Evolutionary conservation across 1,140 invertebrate genomes (phyloP).

Genomic region (Brachionus sp.): DNA sequence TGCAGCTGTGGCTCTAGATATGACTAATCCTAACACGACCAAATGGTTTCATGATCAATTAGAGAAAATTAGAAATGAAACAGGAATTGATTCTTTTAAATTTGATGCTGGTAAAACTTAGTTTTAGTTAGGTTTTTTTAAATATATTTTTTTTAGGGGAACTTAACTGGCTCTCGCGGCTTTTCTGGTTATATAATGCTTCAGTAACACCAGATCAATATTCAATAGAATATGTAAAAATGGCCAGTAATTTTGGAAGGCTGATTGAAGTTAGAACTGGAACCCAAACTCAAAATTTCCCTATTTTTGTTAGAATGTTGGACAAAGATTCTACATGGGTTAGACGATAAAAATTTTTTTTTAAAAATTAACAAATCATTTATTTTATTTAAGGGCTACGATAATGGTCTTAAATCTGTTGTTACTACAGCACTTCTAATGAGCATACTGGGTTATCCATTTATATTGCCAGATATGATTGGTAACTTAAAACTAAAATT

Average conservation of each 20-base stretch:
- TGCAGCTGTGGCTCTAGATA: conserved; percentile 22
- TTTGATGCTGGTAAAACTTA: conserved; percentile 74
- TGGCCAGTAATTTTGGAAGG: conserved; percentile 13
- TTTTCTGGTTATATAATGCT: conserved; percentile 28
- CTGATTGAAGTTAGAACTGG: conserved; percentile 71
- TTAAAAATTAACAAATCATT: too few species aligned
- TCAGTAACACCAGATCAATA: conserved; percentile 27
- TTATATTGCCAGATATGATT: conserved; percentile 84
- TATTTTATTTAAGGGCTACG: conserved; percentile 57
- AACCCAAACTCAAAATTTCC: conserved; percentile 71
- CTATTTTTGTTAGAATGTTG: conserved; percentile 79
- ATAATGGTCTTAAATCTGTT: conserved; percentile 78
- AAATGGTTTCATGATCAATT: conserved; percentile 8
- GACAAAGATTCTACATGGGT: conserved; percentile 78
- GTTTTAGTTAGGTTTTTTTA: not conserved
- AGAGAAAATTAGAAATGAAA: not conserved
- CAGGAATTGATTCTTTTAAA: conserved; percentile 78
- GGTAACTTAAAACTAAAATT: conserved; percentile 62
- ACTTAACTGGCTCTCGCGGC: conserved; percentile 5
- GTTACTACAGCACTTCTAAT: conserved; percentile 78
- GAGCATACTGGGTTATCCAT: conserved; percentile 77
- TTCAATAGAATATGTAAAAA: conserved; percentile 25
- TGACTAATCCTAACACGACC: not conserved
- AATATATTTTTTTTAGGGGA: not conserved
- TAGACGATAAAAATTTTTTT: not conserved